Base-by-base conservation (phyloP, 2,797 vertebrate species). In the Setipinna tenuifilis region DNA sequence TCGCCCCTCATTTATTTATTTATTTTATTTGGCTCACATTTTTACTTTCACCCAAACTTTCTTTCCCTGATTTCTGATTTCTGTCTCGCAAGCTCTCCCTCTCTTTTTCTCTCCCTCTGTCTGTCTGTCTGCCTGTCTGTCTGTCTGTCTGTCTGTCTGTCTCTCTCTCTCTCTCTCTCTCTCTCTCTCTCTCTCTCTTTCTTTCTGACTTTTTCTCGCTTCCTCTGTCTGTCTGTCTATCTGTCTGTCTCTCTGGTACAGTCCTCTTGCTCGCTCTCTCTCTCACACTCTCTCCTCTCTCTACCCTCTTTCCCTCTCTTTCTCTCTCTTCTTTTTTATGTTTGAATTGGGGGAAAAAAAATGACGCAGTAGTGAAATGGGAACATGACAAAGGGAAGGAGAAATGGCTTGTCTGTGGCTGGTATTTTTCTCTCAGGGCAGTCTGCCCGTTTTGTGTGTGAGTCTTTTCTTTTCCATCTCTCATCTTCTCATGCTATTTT, bases 401-500 rank as follows among this genome's bases (percentile, higher is more conserved):
- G 31, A 75, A 75, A 3, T 16, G 28, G 31, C 68, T 41, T 41
- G 68, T 35, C 68, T 75, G 16, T 41, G 28, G 68, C 28, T 75
- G 35, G 28, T 41, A 28, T 75, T 19, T 65, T 75, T 28, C 28
- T 35, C 28, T 35, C 16, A 35, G 68, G 68, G 31, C 28, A 31
- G 31, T 75, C 3, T n/a, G 9, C 31, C 5, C 19, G 57, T 17
- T 31, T 17, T 61, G 48, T 83, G 41, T 31, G 23, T 10, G 21
- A 23, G 14, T 68, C 62, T 68, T 28, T 68, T 75, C 28, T 75
- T 54, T 9, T 54, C 16, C 17, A 4, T 75, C 68, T 14, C 68
- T 75, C 68, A 75, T 75, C 68, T 7, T 17, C 31, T 75, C 68
- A 41, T 35, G 68, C 68, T 75, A 75, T 75, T 75, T 75, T 41